phyloP scores from a whole-genome alignment of 2,113 vertebrate species.

The Amblyornis subalaris region DNA sequence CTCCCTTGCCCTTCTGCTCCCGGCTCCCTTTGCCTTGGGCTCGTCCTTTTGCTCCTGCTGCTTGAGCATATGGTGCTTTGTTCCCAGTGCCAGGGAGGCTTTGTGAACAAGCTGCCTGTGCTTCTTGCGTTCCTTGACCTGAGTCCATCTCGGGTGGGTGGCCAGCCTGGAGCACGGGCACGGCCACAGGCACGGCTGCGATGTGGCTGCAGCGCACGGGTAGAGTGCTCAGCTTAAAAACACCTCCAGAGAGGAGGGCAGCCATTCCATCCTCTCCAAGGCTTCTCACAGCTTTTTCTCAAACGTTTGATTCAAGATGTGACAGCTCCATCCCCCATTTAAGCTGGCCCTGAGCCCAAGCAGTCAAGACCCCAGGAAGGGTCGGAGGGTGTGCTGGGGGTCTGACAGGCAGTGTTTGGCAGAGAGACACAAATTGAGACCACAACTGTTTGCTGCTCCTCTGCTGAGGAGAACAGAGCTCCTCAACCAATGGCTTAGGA shows the following conservation, averaged over 20 bases:
- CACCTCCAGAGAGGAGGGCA: background rate
- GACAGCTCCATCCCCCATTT: background rate
- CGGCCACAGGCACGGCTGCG: background rate
- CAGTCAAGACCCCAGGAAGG: background rate
- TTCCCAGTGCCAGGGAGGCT: background rate
- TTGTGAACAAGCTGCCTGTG: background rate
- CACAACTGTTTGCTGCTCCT: background rate
- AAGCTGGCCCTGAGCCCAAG: background rate
- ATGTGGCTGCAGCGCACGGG: fast-evolving
- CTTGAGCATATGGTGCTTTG: background rate
- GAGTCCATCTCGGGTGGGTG: background rate
- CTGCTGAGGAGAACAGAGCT: fast-evolving
- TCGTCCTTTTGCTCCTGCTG: background rate
- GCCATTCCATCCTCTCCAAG: background rate
- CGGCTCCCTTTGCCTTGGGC: background rate
- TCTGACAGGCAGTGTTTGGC: background rate
- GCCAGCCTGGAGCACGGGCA: background rate
- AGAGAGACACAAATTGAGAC: background rate
- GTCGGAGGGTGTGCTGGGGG: background rate
- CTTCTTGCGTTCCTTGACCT: background rate
- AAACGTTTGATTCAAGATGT: background rate
- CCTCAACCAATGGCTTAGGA: background rate
- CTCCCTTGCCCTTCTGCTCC: background rate
- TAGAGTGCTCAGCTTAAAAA: background rate
- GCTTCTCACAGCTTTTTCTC: background rate